These are phyloP conservation scores for Zoanthus sociatus DNA, from an alignment of 92 coral and sea anemone genomes.

Conservation along the genomic window DNA sequence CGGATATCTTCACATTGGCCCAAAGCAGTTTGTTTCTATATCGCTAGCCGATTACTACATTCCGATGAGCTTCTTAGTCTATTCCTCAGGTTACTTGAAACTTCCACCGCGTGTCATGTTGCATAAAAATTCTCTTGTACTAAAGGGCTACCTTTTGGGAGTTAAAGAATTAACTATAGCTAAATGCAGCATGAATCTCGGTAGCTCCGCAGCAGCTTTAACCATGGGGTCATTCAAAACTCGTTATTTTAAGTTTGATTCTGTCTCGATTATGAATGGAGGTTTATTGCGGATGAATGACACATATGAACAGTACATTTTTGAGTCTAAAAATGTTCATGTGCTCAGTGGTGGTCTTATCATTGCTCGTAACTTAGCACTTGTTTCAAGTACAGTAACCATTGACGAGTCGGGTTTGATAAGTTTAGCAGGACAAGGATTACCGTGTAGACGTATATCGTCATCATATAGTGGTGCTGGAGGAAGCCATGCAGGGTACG, in stretches of 20 bases:
- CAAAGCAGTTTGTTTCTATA: conserved; percentile 54
- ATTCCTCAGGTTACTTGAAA: conserved; percentile 57
- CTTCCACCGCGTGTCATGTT: conserved; percentile 66
- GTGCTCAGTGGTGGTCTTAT: conserved; percentile 61
- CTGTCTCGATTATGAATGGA: conserved; percentile 57
- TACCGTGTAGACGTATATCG: conserved; percentile 23
- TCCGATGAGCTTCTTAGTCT: conserved; percentile 65
- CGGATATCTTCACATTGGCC: conserved; percentile 71
- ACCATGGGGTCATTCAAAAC: conserved; percentile 40
- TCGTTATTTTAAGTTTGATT: conserved; percentile 60
- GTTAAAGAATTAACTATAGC: conserved; percentile 63
- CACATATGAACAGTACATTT: conserved; percentile 46
- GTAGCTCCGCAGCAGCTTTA: conserved; percentile 56
- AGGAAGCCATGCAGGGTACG: conserved; percentile 69
- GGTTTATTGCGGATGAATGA: conserved; percentile 59
- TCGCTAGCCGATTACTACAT: conserved; percentile 50
- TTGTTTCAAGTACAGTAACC: conserved; percentile 48
- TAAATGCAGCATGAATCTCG: conserved; percentile 59
- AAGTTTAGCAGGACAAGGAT: conserved; percentile 65
- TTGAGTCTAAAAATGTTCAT: conserved; percentile 43
- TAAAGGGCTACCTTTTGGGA: conserved; percentile 64
- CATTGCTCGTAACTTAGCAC: conserved; percentile 53
- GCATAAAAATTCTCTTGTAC: conserved; percentile 59
- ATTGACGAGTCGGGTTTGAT: conserved; percentile 59
- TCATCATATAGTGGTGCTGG: conserved; percentile 49